Evolutionary conservation across 2,888 invertebrate genomes (phyloP), one percentile per base, ranked within the genome.

Genomic region (Rhingia campestris): DNA sequence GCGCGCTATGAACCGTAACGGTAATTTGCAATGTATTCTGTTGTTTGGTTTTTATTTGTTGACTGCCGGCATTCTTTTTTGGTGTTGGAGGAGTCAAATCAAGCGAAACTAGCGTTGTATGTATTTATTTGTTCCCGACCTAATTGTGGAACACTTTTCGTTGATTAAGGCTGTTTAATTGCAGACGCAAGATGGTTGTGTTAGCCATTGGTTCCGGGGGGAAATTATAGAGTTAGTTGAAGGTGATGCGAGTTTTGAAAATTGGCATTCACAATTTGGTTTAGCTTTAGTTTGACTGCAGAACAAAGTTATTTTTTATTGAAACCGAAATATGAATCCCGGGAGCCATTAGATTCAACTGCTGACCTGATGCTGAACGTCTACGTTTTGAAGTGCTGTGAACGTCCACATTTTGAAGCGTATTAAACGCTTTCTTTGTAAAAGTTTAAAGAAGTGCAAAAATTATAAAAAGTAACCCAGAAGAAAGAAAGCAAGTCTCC

Each of bases 1-100:
- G 75, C 59, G 43, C 37, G 51, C 33, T 64, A 7, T 64, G 75
- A 76, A 81, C 81, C 81, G 76, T 64, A 81, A 81, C 75, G 58
- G 53, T 59, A 70, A 75, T 76, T 81, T 76, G 81, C 70, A 75
- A 81, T 33, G 39, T 56, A 64, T 58, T 47, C 53, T 22, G 37
- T 49, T 41, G 9, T 47, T 51, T 59, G 49, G 33, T 58, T 22
- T 22, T 53, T 22, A 49, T 58, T 49, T 74, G 14, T 43, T 47
- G 49, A 37, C 58, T 69, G 59, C 14, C 51, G 56, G 61, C 37
- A 56, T 81, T 76, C 64, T 64, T 64, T 22, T 76, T 64, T 12
- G 54, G 32, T 49, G 43, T 45, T 45, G 43, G 41, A 56, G 61
- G 53, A 54, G 64, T 33, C 43, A 58, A 81, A 81, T 72, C 81